Base-by-base conservation (phyloP, 1,140 invertebrate species). In the Wiebesia pumilae region DNA sequence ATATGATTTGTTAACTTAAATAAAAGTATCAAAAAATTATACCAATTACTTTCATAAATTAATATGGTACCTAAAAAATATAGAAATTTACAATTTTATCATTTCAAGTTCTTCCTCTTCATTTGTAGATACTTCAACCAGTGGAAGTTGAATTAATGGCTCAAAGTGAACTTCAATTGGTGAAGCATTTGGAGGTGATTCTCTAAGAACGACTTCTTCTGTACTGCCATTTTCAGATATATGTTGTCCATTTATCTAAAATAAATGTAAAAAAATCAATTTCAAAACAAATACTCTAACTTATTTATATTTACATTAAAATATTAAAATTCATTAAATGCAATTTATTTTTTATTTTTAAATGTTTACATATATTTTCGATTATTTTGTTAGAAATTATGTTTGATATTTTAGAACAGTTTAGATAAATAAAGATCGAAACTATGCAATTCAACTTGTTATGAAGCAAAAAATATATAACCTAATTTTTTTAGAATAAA, bases 21-120 rank as follows among this genome's bases (percentile, higher is more conserved):
- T 43, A 71, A 79, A 83, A 40, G 30, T 21, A 81, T 84, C 47
- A 35, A 35, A 12, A 73, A 47, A 30, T n/a, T n/a, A 21, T 77
- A 40, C 16, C 35, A 47, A 47, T 14, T 43, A 81, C 19, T 79
- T 47, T 30, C 10, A n/a, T 47, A 14, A 69, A 0, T 24, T 81
- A 47, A 30, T 27, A 78, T 9, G 12, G 10, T 43, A 62, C n/a
- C n/a, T n/a, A 81, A 79, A 54, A 30, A 82, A 58, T 40, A 19
- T 24, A 54, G 38, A 62, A 73, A 93, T 91, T 94, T 94, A 96
- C 94, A 98, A 91, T 94, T 97, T 96, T 19, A 97, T 94, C 88
- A 98, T 91, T 91, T 96, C 96, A 67, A 95, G 94, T 91, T 97
- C 97, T 88, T 97, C 95, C 90, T 97, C 97, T 92, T 98, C 97